These are phyloP conservation scores for Sylvilagus floridanus DNA, from an alignment of 2,797 vertebrate species.

Conservation along the genomic window DNA sequence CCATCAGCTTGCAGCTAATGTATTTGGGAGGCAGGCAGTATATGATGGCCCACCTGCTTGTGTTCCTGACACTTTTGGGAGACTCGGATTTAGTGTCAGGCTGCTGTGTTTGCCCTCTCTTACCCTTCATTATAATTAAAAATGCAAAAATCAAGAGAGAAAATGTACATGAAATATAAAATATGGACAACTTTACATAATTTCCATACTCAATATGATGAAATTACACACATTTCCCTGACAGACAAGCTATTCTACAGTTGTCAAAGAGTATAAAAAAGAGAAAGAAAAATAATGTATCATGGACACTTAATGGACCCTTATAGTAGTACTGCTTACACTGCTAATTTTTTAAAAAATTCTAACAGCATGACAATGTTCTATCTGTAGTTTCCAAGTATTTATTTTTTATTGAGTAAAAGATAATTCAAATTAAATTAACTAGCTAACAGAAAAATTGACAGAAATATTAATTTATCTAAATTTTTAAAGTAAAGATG, in stretches of 20 bases:
- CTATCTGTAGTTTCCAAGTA: conserved; percentile 29
- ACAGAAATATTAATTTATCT: neutral
- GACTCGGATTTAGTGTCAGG: too few relatives aligned
- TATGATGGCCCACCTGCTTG: too few relatives aligned
- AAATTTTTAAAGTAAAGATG: conserved; percentile 18
- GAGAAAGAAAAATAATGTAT: neutral
- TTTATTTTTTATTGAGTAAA: conserved; percentile 5
- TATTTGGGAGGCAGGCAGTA: too few relatives aligned
- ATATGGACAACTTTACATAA: neutral
- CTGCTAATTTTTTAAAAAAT: neutral
- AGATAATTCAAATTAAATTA: conserved; percentile 35
- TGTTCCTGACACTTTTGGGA: too few relatives aligned
- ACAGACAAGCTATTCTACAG: neutral
- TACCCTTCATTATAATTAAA: neutral
- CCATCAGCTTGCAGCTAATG: too few relatives aligned
- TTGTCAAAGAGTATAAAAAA: neutral
- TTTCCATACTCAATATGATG: neutral
- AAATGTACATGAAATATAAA: neutral
- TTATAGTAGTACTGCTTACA: neutral
- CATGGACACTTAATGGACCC: neutral
- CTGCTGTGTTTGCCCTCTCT: too few relatives aligned
- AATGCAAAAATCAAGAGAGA: neutral
- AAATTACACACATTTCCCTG: neutral
- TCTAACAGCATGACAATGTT: neutral
- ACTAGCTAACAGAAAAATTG: neutral